These are phyloP conservation scores for Bufotes viridis DNA, from an alignment of 2,797 vertebrate species.

Conservation along the genomic window DNA sequence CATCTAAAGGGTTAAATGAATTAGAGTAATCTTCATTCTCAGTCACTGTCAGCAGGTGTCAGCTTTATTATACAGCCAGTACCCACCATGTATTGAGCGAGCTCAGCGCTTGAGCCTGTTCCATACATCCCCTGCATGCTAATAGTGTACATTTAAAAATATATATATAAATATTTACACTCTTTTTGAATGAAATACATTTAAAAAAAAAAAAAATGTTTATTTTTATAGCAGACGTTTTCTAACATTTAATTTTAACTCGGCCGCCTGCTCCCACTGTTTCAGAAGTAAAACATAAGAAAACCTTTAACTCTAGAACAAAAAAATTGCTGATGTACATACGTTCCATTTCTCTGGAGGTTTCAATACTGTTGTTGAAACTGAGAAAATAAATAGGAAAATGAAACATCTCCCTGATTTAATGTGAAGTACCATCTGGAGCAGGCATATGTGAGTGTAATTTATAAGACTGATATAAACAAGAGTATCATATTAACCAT, in stretches of 20 bases:
- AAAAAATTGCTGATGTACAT: slow-evolving; percentile 33
- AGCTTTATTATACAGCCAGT: too few species aligned
- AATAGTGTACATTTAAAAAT: too few species aligned
- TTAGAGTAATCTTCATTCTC: too few species aligned
- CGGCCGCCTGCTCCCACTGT: neutral
- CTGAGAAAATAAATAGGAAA: slow-evolving; percentile 59
- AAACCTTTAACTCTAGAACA: neutral
- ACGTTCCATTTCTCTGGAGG: slow-evolving; percentile 10
- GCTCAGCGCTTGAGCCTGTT: too few species aligned
- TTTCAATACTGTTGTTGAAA: neutral
- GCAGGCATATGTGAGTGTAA: neutral
- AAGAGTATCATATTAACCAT: slow-evolving; percentile 1
- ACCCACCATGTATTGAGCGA: too few species aligned
- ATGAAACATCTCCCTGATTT: neutral
- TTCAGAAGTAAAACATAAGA: neutral
- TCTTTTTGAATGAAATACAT: neutral
- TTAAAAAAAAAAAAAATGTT: neutral
- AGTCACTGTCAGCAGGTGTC: too few species aligned
- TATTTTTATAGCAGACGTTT: neutral
- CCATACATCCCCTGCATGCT: too few species aligned
- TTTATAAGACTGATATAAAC: slow-evolving; percentile 19
- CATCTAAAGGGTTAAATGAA: too few species aligned
- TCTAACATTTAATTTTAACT: neutral
- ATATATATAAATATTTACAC: neutral
- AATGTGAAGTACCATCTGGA: slow-evolving; percentile 34